A percentile compares a stretch with the other conserved stretches of the same genome.
These are phyloP conservation scores for Microcebus jonahi DNA, from an alignment of 2,113 vertebrate genomes.

Conservation along the genomic window DNA sequence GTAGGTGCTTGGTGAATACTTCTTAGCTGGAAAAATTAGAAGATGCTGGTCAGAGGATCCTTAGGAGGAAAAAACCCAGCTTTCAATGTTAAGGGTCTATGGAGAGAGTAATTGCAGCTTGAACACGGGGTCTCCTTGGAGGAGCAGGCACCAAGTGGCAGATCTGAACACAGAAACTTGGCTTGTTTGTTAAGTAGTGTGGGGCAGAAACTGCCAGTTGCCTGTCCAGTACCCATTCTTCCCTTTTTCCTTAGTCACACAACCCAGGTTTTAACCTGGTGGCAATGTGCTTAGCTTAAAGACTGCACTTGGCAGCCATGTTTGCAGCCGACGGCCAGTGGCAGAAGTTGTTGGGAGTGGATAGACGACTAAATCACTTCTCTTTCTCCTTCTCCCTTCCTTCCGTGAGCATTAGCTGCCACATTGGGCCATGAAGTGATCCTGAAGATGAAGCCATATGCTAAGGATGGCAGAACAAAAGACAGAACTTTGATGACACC, in stretches of 20 bases:
- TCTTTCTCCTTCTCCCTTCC: neutral
- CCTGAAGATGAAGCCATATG: neutral
- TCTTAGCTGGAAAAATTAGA: neutral
- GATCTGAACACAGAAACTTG: neutral
- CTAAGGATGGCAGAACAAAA: neutral
- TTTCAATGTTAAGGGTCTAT: neutral
- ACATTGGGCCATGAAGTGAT: neutral
- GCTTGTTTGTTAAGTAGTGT: neutral
- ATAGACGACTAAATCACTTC: neutral
- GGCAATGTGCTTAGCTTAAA: neutral
- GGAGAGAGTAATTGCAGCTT: neutral
- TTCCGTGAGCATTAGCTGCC: neutral
- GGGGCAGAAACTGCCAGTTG: neutral
- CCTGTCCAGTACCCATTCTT: neutral
- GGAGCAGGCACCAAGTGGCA: neutral
- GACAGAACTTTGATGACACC: neutral
- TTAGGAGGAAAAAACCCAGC: neutral
- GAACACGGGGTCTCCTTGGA: neutral
- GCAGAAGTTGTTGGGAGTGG: neutral
- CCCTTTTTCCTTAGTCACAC: neutral
- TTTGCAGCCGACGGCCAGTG: neutral
- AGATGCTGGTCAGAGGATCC: neutral
- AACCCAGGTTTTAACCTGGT: neutral
- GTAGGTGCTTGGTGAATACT: neutral
- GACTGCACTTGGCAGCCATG: neutral